These are phyloP conservation scores for Mythimna pallens DNA, from an alignment of 2,888 invertebrate species.

Conservation along the genomic window DNA sequence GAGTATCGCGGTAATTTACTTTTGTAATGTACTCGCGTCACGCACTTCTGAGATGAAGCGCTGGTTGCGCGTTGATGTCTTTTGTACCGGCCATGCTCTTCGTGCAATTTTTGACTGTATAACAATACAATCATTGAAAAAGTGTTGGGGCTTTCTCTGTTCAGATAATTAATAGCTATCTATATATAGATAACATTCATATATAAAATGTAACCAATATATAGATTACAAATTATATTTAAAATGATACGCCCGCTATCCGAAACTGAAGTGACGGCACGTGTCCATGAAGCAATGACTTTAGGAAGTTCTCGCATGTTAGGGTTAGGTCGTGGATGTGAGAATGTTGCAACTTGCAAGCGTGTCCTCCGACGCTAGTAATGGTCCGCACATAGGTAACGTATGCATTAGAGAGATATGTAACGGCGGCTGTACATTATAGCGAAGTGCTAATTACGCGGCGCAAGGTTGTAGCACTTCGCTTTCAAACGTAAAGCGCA, in stretches of 20 bases:
- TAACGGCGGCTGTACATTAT: conserved; percentile 14
- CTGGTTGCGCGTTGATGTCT: conserved; percentile 54
- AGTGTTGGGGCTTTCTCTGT: background rate
- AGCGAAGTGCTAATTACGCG: conserved; percentile 36
- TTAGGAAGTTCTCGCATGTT: background rate
- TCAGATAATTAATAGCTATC: no score
- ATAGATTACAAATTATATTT: background rate
- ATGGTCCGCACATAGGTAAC: conserved; percentile 11
- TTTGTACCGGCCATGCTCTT: conserved; percentile 37
- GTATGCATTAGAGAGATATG: conserved; percentile 27
- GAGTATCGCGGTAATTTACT: conserved; percentile 13
- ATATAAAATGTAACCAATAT: no score
- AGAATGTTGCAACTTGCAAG: conserved; percentile 11
- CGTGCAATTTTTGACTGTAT: background rate
- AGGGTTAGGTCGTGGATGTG: background rate
- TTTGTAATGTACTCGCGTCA: conserved; percentile 12
- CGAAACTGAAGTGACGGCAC: background rate
- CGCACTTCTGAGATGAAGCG: background rate
- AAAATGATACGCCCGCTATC: background rate
- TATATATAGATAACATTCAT: no score
- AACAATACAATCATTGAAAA: background rate
- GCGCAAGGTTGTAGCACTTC: conserved; percentile 47
- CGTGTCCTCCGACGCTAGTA: conserved; percentile 5
- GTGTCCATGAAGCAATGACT: background rate
- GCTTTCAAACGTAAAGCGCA: conserved; percentile 26